phyloP scores from a whole-genome alignment of 2,888 invertebrate genomes.

The Hipparchia sbordonii region DNA sequence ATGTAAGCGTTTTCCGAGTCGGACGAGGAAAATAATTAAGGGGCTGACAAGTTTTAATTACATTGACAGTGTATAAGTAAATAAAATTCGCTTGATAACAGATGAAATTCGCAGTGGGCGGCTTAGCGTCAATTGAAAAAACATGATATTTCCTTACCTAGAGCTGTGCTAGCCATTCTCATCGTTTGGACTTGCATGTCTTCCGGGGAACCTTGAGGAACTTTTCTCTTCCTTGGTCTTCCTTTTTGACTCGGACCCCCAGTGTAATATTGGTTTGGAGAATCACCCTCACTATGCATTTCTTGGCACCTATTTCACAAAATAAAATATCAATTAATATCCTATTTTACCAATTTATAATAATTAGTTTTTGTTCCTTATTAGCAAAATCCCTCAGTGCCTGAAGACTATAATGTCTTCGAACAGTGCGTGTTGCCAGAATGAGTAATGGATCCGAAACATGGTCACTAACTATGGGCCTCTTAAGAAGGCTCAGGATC shows the following conservation, averaged over 20 bases:
- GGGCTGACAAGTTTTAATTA: slow-evolving; percentile 45
- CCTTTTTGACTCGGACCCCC: slow-evolving; percentile 88
- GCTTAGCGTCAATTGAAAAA: slow-evolving; percentile 21
- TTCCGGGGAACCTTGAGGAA: slow-evolving; percentile 82
- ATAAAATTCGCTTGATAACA: slow-evolving; percentile 49
- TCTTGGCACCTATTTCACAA: slow-evolving; percentile 65
- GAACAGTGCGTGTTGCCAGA: no score
- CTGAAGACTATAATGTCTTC: no score
- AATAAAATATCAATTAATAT: not conserved
- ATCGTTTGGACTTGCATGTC: slow-evolving; percentile 86
- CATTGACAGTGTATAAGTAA: slow-evolving; percentile 35
- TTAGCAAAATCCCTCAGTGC: no score
- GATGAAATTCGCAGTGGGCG: slow-evolving; percentile 41
- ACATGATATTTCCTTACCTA: slow-evolving; percentile 80
- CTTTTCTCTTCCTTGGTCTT: slow-evolving; percentile 90
- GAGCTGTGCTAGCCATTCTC: slow-evolving; percentile 86
- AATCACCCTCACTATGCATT: slow-evolving; percentile 80
- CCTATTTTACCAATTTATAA: not conserved
- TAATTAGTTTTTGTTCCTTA: no score
- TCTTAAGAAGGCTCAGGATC: no score
- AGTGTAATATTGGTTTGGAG: slow-evolving; percentile 85
- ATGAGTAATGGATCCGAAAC: no score
- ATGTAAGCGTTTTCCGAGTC: slow-evolving; percentile 42
- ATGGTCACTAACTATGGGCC: no score
- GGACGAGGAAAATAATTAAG: slow-evolving; percentile 43